Percentiles rank a stretch among this genome's conserved stretches.
Evolutionary conservation across 2,888 invertebrate genomes (phyloP).

Genomic region (Archaeoteleia sp.): DNA sequence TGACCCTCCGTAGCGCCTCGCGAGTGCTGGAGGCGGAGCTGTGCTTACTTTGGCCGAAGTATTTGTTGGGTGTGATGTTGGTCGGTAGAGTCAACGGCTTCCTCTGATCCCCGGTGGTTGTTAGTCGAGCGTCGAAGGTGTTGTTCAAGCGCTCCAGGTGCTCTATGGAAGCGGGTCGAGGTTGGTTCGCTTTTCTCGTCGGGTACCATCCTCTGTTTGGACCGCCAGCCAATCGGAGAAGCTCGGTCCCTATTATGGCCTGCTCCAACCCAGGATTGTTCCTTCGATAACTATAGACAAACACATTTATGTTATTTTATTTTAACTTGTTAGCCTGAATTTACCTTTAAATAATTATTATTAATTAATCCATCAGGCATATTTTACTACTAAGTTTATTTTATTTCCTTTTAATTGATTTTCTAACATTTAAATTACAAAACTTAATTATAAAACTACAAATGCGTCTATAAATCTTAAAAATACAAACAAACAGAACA

Average conservation of each 20-base stretch:
- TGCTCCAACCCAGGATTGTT: constrained; percentile 75
- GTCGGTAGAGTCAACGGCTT: constrained; percentile 92
- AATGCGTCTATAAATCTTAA: too few relatives aligned
- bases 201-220: constrained; percentile 92
- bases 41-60: constrained; percentile 82
- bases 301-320: not conserved
- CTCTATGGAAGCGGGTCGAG: constrained; percentile 89
- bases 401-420: too few relatives aligned
- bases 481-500: too few relatives aligned
- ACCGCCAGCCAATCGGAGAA: constrained; percentile 85
- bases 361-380: too few relatives aligned
- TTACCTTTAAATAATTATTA: too few relatives aligned
- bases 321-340: too few relatives aligned
- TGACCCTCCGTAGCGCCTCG: constrained; percentile 90
- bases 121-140: constrained; percentile 71
- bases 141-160: constrained; percentile 84
- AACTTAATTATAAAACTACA: too few relatives aligned
- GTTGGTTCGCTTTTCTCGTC: constrained; percentile 79
- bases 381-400: too few relatives aligned
- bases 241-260: constrained; percentile 85
- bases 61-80: constrained; percentile 88
- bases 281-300: constrained; percentile 66
- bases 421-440: too few relatives aligned
- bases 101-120: constrained; percentile 78
- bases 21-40: constrained; percentile 83